Evolutionary conservation across 2,888 invertebrate genomes (phyloP).

Genomic region (Muscina levida): DNA sequence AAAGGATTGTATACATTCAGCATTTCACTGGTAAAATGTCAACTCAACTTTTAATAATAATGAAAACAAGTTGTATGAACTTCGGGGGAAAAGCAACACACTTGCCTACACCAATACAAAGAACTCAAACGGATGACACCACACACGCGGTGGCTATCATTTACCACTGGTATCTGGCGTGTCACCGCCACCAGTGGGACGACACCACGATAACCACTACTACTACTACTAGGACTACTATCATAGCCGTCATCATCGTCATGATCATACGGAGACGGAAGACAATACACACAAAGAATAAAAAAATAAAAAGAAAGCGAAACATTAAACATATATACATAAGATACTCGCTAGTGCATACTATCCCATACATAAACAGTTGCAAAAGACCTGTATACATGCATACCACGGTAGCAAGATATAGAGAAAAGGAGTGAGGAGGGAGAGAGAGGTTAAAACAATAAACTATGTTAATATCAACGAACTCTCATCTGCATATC

Average conservation of each 20-base stretch:
- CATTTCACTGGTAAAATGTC: conserved; percentile 28
- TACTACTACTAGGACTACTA: neutral
- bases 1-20: neutral
- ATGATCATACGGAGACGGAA: conserved; percentile 24
- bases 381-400: neutral
- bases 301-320: conserved; percentile 14
- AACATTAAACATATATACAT: conserved; percentile 26
- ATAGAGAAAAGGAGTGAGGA: too few relatives aligned
- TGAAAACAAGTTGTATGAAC: conserved; percentile 38
- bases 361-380: neutral
- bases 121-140: conserved; percentile 35
- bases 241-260: conserved; percentile 17
- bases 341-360: conserved; percentile 7
- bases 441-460: conserved; percentile 41
- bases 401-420: too few relatives aligned
- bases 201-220: conserved; percentile 17
- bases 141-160: conserved; percentile 2
- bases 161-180: neutral
- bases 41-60: conserved; percentile 51
- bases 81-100: neutral
- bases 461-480: conserved; percentile 56
- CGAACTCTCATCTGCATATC: conserved; percentile 57
- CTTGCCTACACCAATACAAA: conserved; percentile 3
- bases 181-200: neutral
- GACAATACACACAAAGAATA: conserved; percentile 25